Conservation (phyloP, 2,113 vertebrate genomes). For the Ramphastos sulfuratus region DNA sequence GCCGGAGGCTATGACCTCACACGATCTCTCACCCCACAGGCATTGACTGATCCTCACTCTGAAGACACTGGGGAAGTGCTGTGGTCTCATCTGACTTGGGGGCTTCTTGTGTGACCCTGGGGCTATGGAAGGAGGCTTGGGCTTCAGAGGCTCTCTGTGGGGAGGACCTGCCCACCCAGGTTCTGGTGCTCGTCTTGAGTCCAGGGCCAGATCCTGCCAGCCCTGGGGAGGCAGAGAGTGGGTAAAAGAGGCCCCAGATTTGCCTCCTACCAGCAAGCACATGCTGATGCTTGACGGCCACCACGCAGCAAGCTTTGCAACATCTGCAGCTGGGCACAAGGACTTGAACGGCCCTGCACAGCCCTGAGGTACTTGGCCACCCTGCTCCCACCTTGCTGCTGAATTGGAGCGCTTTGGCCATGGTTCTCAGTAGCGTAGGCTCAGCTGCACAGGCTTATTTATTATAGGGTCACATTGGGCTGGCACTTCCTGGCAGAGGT, state of each 20-base stretch:
- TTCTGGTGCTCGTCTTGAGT: not conserved
- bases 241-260: not conserved
- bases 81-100: fast-evolving
- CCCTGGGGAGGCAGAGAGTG: not conserved
- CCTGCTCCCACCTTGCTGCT: not conserved
- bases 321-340: not conserved
- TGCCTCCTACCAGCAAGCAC: not conserved
- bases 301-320: not conserved
- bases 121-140: not conserved
- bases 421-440: not conserved
- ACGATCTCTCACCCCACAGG: not conserved
- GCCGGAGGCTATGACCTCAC: fast-evolving
- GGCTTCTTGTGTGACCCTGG: not conserved
- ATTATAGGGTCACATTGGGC: not conserved
- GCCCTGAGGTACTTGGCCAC: not conserved
- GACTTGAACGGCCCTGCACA: fast-evolving
- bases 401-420: fast-evolving
- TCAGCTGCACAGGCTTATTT: conserved; percentile 20
- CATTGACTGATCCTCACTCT: not conserved
- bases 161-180: not conserved
- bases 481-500: not conserved
- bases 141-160: not conserved
- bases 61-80: not conserved
- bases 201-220: not conserved
- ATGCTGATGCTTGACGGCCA: not conserved